Base-by-base conservation (phyloP, 2,113 vertebrate species). In the Pimephales promelas region DNA sequence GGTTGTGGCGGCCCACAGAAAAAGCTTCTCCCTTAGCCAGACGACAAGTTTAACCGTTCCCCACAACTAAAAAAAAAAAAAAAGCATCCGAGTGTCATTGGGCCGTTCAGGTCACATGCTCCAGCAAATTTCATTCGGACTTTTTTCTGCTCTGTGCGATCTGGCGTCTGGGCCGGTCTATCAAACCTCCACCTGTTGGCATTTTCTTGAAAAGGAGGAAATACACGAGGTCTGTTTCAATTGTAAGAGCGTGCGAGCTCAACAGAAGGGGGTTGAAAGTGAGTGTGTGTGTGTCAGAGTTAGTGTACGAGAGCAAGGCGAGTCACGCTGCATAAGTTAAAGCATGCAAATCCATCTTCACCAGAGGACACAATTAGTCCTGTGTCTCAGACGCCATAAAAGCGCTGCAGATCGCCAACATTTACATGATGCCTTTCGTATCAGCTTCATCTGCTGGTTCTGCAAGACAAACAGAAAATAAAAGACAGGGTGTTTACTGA, bases 1-100 rank as follows among this genome's bases (percentile, higher is more conserved):
- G 96, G 96, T 97, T 95, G 95, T 95, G 96, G 96, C 96, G 95
- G 94, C 94, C 96, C 95, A 95, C 92, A 95, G 94, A 95, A 94
- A 94, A 94, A 94, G 93, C 95, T 95, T 95, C 93, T 93, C 94
- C 93, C 94, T 95, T 94, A 94, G 94, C 92, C 94, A 95, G 94
- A 94, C 94, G 93, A 76, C 95, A 95, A 95, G 94, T 95, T 95
- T 95, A 96, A 95, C 95, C 94, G 94, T 96, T 96, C 95, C 94
- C 92, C 92, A 95, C 94, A 93, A 90, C 89, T 74, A 83, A 84
- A 81, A 52, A 74, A 66, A 59, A n/a, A n/a, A 70, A 66, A 66
- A 59, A 71, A 64, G 16, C 75, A 77, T 81, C 83, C 83, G 62
- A 87, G 83, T 83, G 86, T 89, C 82, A 96, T 96, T 97, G 96